Evolutionary conservation across 2,113 vertebrate species (phyloP), one percentile per base, ranked within the genome.

Genomic region (Nymphicus hollandicus): DNA sequence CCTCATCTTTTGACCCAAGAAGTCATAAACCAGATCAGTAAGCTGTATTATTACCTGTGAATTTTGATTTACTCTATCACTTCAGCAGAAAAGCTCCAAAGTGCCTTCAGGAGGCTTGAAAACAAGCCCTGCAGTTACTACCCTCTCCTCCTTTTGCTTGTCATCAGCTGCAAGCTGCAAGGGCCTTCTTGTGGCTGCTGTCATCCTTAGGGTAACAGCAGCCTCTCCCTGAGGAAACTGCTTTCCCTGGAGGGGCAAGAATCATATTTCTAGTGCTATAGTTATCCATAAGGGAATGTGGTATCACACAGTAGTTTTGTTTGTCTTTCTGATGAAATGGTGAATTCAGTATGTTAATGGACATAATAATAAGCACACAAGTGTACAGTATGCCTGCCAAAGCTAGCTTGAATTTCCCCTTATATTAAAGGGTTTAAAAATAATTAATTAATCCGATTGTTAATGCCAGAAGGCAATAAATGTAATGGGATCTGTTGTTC

Each of bases 401-500:
- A 73, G 25, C 60, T 46, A 58, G 10, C 13, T 31, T 50, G 52
- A 49, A 69, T 69, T 92, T 72, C 17, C 33, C 44, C 12, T 89
- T 73, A 69, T 58, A 24, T 58, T 58, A n/a, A 58, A 58, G 20
- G 13, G 56, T 58, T 58, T 58, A 16, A 58, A 58, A 58, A 10
- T 35, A 24, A 58, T 58, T 58, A n/a, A 58, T 58, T 58, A 58
- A 35, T 25, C 52, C 6, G 13, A 23, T 60, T 69, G 22, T 19
- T 78, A 79, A 69, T 58, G 31, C 33, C n/a, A 83, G 16, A 9
- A 53, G 46, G 24, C n/a, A 74, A 44, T 31, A 19, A 56, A 52
- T 56, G 23, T 35, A 47, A 47, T 0, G 1, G 49, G 35, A 35
- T 37, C 0, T 0, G 7, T 46, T 60, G 8, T 69, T 72, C 70